Base-by-base conservation (phyloP, 2,797 vertebrate species). In the Gambusia yucatana region DNA sequence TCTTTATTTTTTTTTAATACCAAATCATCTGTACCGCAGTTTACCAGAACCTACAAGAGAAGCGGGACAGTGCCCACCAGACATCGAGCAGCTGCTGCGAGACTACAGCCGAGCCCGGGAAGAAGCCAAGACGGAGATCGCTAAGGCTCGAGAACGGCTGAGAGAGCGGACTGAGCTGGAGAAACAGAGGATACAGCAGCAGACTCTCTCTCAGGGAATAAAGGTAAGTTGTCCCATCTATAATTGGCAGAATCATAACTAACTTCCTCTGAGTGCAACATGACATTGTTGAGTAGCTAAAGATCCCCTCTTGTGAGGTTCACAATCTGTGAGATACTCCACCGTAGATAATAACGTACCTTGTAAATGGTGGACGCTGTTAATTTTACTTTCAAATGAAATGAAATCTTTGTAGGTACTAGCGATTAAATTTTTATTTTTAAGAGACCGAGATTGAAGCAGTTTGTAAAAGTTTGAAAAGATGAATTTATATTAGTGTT, bases 101-200 rank as follows among this genome's bases (percentile, higher is more conserved):
- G 97, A 98, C 90, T 99, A 99, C 75, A 95, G 96, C 76, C 96
- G 88, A 72, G 98, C 98, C 2, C 96, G 97, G 0, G 97, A 98
- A 86, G 97, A 98, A 88, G 97, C 98, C 75, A 96, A 96, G 91
- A 94, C 91, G 0, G 98, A 99, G 95, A 98, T 99, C 14, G 97
- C 97, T 0, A 95, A 90, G 82, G 98, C 98, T 0, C 93, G 96
- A 72, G 96, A 97, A 36, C 95, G 97, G 70, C 96, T 99, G 47
- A 88, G 96, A 46, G 96, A 98, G 85, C 94, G 96, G 77, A 97
- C 97, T 0, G 96, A 98, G 83, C 96, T 96, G 89, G 98, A 99
- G 86, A 99, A 98, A 87, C 95, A 92, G 84, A 95, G 97, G 28
- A 94, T 99, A 57, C 96, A 95, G 88, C 96, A 97, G 79, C 97